Base-by-base conservation (phyloP, 1,140 invertebrate genomes). In the Hetaerina americana region DNA sequence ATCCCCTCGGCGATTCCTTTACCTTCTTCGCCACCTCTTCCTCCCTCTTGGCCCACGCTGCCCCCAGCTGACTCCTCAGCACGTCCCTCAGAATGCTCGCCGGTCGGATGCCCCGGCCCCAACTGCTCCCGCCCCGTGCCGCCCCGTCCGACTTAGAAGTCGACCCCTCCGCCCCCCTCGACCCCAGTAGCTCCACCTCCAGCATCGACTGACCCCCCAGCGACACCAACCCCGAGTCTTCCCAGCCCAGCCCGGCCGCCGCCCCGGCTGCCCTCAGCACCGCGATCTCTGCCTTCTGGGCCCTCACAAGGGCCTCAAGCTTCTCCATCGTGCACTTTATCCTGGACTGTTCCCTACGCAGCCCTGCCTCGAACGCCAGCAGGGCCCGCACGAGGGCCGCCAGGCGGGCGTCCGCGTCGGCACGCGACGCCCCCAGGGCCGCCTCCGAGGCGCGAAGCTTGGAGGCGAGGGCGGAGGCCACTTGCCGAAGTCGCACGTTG, bases 321-420 rank as follows among this genome's bases (percentile, higher is more conserved):
- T 1, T 2, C 10, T 57, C 83, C 1, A 92, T 81, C 69, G 88
- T 84, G 57, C 86, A 85, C 31, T 85, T 84, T 57, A 92, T 90
- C 74, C 85, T 86, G 76, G 88, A 88, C 76, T 91, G 89, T 78
- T 92, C 90, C 76, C 88, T 85, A n/a, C 86, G 85, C 1, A 91
- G 79, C n/a, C 88, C 81, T 0, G 88, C 87, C 77, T 92, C 89
- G 18, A 91, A 83, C 24, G 88, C 82, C 12, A 91, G 82, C 26
- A 92, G 78, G 0, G 89, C 88, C 15, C 89, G 83, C 2, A 91
- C 80, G 18, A 91, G 86, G 70, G 86, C 83, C 0, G 87, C 86
- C 5, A 90, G 82, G 77, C 89, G 89, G 74, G 87, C 86, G 77
- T 90, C 88, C 18, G 87, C 82, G 0, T 89, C 79, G 0, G 81